A percentile compares a stretch with the other conserved stretches of the same genome.
Evolutionary conservation across 2,888 invertebrate species (phyloP).

Genomic region (Hirtodrosophila confusa): DNA sequence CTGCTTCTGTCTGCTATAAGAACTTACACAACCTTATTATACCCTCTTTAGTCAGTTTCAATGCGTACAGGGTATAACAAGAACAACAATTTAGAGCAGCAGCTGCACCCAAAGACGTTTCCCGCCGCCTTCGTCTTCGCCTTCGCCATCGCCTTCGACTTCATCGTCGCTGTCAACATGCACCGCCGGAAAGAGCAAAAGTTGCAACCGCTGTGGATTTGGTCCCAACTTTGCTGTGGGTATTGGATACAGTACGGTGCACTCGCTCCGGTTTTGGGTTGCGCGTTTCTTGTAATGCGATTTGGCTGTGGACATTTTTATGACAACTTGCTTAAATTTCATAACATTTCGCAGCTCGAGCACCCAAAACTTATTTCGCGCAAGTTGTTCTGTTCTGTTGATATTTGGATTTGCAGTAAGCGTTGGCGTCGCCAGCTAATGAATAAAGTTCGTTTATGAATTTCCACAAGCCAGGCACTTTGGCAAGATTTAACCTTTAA

Average conservation of each 20-base stretch:
- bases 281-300: slow-evolving; percentile 55
- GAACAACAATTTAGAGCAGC: slow-evolving; percentile 40
- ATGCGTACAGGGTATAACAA: slow-evolving; percentile 1
- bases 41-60: too few relatives aligned
- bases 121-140: slow-evolving; percentile 3
- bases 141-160: slow-evolving; percentile 7
- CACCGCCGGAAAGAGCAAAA: slow-evolving; percentile 73
- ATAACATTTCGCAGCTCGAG: slow-evolving; percentile 49
- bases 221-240: slow-evolving; percentile 29
- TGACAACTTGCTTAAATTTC: slow-evolving; percentile 79
- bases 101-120: slow-evolving; percentile 32
- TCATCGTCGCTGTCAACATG: slow-evolving; percentile 37
- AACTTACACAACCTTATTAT: too few relatives aligned
- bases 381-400: slow-evolving; percentile 46
- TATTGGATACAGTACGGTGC: slow-evolving; percentile 35
- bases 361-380: slow-evolving; percentile 67
- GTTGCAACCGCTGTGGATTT: slow-evolving; percentile 65
- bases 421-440: slow-evolving; percentile 53
- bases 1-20: too few relatives aligned
- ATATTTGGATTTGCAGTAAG: slow-evolving; percentile 39
- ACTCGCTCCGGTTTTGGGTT: slow-evolving; percentile 11
- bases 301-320: slow-evolving; percentile 72
- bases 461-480: slow-evolving; percentile 30
- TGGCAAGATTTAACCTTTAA: slow-evolving; percentile 31
- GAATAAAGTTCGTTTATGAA: slow-evolving; percentile 73